Evolutionary conservation across 2,797 vertebrate species (phyloP).

Genomic region (Nannoperca obscura): DNA sequence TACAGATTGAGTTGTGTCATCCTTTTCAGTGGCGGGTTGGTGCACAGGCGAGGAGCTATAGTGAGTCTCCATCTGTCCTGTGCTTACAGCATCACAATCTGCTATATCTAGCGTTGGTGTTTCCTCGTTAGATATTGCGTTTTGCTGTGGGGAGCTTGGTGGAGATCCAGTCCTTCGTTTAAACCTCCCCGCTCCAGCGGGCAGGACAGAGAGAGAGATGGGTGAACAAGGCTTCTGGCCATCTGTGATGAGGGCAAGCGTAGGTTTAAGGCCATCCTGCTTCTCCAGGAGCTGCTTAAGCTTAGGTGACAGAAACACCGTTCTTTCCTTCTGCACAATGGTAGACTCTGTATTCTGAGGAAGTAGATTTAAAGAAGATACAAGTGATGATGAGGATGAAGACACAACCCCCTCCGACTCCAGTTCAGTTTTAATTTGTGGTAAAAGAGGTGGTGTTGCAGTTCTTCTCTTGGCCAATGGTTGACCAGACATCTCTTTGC

Average conservation of each 20-base stretch:
- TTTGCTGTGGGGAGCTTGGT: constrained; percentile 90
- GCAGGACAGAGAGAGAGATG: constrained; percentile 86
- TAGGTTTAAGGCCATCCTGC: constrained; percentile 88
- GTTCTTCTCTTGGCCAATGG: constrained; percentile 91
- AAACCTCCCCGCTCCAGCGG: constrained; percentile 88
- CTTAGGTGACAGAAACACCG: constrained; percentile 93
- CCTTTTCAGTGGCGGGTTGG: constrained; percentile 82
- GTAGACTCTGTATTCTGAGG: constrained; percentile 86
- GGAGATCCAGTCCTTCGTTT: constrained; percentile 97
- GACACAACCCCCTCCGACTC: constrained; percentile 88
- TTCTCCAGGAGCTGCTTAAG: constrained; percentile 95
- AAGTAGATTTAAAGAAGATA: constrained; percentile 79
- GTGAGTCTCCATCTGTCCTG: constrained; percentile 86
- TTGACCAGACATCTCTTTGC: constrained; percentile 87
- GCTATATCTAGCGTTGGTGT: constrained; percentile 73
- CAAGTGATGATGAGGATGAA: constrained; percentile 84
- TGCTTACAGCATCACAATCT: constrained; percentile 76
- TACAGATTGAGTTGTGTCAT: constrained; percentile 76
- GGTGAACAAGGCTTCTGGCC: constrained; percentile 88
- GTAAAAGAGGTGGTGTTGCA: constrained; percentile 91
- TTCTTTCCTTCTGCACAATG: constrained; percentile 90
- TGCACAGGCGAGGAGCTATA: constrained; percentile 84
- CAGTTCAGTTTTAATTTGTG: constrained; percentile 93
- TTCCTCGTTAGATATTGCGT: constrained; percentile 81
- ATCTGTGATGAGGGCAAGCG: constrained; percentile 85